A percentile compares a stretch with the other conserved stretches of the same genome.
These are phyloP conservation scores for Onychomys torridus DNA, from an alignment of 2,797 vertebrate genomes.

Conservation along the genomic window DNA sequence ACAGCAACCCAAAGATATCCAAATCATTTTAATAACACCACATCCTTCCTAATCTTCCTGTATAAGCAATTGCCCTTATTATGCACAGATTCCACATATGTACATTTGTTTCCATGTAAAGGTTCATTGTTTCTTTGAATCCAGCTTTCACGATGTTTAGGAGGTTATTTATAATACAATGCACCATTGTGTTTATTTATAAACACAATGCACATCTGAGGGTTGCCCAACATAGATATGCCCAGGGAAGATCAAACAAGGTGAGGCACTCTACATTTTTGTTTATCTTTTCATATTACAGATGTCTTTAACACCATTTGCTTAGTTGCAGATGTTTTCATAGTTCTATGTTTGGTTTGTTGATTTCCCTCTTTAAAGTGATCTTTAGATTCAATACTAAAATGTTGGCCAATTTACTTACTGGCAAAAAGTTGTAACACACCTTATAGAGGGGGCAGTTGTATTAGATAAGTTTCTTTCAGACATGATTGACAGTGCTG, in stretches of 20 bases:
- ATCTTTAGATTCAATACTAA: neutral
- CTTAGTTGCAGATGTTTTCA: neutral
- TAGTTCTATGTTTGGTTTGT: neutral
- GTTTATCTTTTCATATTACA: neutral
- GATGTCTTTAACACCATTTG: neutral
- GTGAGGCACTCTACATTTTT: neutral
- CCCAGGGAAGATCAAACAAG: rapidly evolving
- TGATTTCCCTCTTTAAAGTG: neutral
- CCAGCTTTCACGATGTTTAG: neutral
- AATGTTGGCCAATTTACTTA: neutral
- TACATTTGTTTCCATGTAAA: neutral
- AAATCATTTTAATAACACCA: neutral
- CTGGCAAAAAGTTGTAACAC: neutral
- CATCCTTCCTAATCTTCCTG: neutral
- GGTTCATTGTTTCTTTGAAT: neutral
- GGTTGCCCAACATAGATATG: neutral
- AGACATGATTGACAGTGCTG: neutral
- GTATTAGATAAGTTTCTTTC: neutral
- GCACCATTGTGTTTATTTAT: too few relatives aligned
- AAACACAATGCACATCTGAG: rapidly evolving
- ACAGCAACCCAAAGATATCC: neutral
- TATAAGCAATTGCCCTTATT: neutral
- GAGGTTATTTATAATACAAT: too few relatives aligned
- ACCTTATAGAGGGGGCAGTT: neutral
- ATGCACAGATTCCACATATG: neutral